Evolutionary conservation across 2,797 vertebrate genomes (phyloP).

Genomic region (Channallabes apus): DNA sequence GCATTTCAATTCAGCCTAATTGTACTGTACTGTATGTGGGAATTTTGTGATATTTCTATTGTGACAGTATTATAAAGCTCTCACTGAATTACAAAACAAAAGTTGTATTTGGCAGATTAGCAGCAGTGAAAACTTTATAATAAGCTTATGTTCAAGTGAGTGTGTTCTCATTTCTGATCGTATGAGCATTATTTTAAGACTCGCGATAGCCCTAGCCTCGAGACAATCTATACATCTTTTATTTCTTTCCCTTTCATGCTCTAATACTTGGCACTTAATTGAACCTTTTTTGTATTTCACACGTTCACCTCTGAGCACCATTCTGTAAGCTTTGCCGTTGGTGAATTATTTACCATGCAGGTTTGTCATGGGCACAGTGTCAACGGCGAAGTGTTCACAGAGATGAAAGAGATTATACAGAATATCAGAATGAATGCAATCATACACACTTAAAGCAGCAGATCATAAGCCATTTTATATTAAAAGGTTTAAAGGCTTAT

Average conservation of each 20-base stretch:
- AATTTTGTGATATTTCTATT: neutral
- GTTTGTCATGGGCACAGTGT: neutral
- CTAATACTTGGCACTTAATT: neutral
- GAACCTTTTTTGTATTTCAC: neutral
- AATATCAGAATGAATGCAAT: slow-evolving; percentile 1
- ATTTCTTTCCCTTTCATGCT: neutral
- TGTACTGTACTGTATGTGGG: too few species aligned
- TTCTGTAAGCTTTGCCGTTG: neutral
- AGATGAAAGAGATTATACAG: neutral
- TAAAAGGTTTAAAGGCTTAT: neutral
- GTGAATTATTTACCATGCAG: neutral
- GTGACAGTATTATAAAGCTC: neutral
- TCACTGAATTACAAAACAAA: neutral
- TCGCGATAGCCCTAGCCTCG: neutral
- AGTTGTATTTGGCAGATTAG: neutral
- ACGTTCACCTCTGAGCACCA: neutral
- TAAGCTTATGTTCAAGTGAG: neutral
- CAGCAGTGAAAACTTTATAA: neutral
- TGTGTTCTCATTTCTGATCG: neutral
- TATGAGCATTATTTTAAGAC: neutral
- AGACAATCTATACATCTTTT: neutral
- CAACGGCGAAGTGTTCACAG: neutral
- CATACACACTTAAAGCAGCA: neutral
- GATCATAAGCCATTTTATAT: neutral
- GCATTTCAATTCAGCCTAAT: neutral